A percentile compares a stretch with the other conserved stretches of the same genome.
Evolutionary conservation across 2,113 vertebrate genomes (phyloP).

Genomic region (Xenopus laevis): DNA sequence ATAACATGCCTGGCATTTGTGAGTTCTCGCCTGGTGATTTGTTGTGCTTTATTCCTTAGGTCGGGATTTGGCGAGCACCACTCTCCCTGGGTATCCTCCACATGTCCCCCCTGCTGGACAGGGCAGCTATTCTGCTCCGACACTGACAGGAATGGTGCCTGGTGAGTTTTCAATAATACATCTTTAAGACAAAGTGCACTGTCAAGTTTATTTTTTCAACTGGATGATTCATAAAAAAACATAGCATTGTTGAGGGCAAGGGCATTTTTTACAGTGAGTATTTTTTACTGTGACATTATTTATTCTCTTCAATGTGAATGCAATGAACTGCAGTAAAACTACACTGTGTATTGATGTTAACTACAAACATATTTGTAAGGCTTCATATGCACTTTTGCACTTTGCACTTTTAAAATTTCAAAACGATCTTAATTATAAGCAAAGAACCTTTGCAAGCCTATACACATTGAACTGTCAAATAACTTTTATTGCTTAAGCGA

Average conservation of each 20-base stretch:
- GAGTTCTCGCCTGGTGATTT: conserved; percentile 64
- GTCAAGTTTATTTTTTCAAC: background rate
- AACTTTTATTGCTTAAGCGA: no score
- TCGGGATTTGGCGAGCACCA: conserved; percentile 94
- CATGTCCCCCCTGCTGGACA: conserved; percentile 96
- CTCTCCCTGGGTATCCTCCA: conserved; percentile 94
- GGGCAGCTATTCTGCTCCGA: conserved; percentile 93
- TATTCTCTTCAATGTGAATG: background rate
- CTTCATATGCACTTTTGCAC: no score
- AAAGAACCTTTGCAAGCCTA: no score
- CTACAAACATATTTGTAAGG: no score
- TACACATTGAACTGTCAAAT: no score
- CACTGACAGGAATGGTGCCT: conserved; percentile 96
- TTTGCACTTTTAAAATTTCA: no score
- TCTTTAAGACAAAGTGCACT: conserved; percentile 40
- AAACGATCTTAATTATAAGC: no score
- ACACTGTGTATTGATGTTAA: no score
- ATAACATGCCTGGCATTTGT: conserved; percentile 34
- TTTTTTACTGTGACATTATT: no score
- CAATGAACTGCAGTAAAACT: background rate
- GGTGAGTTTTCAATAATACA: conserved; percentile 77
- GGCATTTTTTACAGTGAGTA: no score
- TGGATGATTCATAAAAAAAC: conserved; percentile 4
- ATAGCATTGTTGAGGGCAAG: background rate
- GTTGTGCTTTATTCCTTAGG: conserved; percentile 79